These are phyloP conservation scores for Hafferia zeledoni DNA, from an alignment of 2,797 vertebrate genomes.

Conservation along the genomic window DNA sequence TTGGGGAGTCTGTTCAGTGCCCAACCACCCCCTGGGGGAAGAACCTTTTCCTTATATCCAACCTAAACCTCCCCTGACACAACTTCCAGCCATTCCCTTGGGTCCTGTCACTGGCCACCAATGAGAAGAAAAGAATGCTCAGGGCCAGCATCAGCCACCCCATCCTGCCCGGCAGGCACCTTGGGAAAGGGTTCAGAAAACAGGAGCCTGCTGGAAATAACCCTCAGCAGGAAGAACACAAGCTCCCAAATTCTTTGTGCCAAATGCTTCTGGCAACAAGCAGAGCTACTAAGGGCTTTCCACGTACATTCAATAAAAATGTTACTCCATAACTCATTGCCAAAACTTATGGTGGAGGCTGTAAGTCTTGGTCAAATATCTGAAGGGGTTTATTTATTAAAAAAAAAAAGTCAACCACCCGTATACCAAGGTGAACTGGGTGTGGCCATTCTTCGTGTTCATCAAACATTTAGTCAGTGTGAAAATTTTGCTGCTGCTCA, in stretches of 20 bases:
- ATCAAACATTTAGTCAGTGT: not conserved
- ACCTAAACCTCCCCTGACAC: not conserved
- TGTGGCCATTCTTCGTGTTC: rapidly evolving
- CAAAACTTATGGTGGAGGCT: not conserved
- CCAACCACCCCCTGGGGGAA: not conserved
- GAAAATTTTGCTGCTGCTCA: not conserved
- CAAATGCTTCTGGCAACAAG: not conserved
- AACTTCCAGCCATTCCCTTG: not conserved
- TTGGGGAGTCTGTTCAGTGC: not conserved
- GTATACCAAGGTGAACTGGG: not conserved
- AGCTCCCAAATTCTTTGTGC: too few species aligned
- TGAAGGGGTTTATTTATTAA: not conserved
- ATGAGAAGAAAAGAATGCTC: not conserved
- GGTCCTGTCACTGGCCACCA: not conserved
- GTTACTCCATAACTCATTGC: rapidly evolving
- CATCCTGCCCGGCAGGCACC: not conserved
- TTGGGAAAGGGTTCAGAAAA: not conserved
- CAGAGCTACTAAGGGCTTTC: not conserved
- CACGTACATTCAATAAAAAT: rapidly evolving
- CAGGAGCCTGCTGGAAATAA: rapidly evolving
- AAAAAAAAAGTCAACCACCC: not conserved
- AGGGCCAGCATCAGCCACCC: rapidly evolving
- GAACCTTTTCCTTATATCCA: not conserved
- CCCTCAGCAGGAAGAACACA: not conserved
- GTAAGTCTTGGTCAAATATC: not conserved